Evolutionary conservation across 2,888 invertebrate species (phyloP).

Genomic region (Charanyca ferruginea): DNA sequence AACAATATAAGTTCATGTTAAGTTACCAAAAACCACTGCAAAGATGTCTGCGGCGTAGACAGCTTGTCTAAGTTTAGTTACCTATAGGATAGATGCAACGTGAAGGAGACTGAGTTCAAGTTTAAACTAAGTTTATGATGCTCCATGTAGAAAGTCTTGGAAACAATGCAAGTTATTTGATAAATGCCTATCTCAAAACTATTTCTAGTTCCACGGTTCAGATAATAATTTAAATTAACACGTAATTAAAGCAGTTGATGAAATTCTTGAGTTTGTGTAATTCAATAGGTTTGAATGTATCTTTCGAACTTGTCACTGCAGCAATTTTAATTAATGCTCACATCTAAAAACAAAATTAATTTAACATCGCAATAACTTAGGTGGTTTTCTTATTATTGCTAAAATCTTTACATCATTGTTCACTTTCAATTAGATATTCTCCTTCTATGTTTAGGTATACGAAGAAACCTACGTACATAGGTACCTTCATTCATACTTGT

Average conservation of each 20-base stretch:
- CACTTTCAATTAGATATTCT: not conserved
- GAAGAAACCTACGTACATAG: too few species aligned
- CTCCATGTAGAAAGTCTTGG: slow-evolving; percentile 6
- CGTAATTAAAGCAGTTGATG: not conserved
- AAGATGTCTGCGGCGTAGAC: slow-evolving; percentile 55
- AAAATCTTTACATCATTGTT: not conserved
- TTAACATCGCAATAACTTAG: too few species aligned
- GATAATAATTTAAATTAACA: slow-evolving; percentile 6
- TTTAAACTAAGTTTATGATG: slow-evolving; percentile 25
- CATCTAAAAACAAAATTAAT: not conserved
- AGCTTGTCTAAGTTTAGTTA: slow-evolving; percentile 53
- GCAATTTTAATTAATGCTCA: not conserved
- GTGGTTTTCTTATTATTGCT: too few species aligned
- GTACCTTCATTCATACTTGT: not conserved
- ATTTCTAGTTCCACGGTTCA: slow-evolving; percentile 9
- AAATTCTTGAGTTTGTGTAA: slow-evolving; percentile 1
- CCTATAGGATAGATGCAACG: slow-evolving; percentile 28
- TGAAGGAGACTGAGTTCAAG: slow-evolving; percentile 20
- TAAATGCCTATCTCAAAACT: slow-evolving; percentile 6
- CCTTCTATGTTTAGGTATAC: not conserved
- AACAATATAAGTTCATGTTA: slow-evolving; percentile 51
- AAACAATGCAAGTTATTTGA: slow-evolving; percentile 39
- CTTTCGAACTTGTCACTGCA: not conserved
- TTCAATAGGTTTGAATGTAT: not conserved
- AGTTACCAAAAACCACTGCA: slow-evolving; percentile 60